phyloP scores from a whole-genome alignment of 2,888 invertebrate species.

The Melanostoma mellinum region DNA sequence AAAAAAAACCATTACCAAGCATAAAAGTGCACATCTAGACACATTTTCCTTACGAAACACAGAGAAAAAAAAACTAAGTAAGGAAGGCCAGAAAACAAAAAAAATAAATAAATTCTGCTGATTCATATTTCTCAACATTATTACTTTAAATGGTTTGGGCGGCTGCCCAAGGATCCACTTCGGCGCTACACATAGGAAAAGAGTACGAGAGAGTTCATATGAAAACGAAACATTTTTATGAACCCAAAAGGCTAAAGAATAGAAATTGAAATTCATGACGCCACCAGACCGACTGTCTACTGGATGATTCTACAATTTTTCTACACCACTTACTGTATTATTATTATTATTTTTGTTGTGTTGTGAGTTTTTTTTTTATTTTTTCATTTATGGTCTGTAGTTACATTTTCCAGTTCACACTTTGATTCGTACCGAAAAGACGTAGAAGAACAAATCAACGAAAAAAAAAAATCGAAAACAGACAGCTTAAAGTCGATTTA shows the following conservation, averaged over 20 bases:
- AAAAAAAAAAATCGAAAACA: conserved; percentile 22
- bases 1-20: conserved; percentile 51
- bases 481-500: conserved; percentile 68
- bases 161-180: conserved; percentile 64
- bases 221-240: conserved; percentile 25
- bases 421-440: conserved; percentile 63
- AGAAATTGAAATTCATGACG: conserved; percentile 73
- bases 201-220: conserved; percentile 10
- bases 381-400: conserved; percentile 55
- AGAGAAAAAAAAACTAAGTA: conserved; percentile 1
- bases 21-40: conserved; percentile 60
- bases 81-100: conserved; percentile 11
- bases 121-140: conserved; percentile 70
- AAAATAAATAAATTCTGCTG: conserved; percentile 56
- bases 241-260: conserved; percentile 58
- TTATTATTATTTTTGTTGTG: conserved; percentile 58
- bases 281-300: conserved; percentile 73
- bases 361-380: conserved; percentile 53
- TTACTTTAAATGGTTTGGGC: conserved; percentile 70
- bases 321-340: conserved; percentile 71
- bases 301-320: conserved; percentile 71
- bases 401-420: conserved; percentile 71
- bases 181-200: conserved; percentile 43
- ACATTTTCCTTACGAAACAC: conserved; percentile 23
- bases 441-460: conserved; percentile 7